phyloP scores from a whole-genome alignment of 2,888 invertebrate species.

The Brenthis hecate region DNA sequence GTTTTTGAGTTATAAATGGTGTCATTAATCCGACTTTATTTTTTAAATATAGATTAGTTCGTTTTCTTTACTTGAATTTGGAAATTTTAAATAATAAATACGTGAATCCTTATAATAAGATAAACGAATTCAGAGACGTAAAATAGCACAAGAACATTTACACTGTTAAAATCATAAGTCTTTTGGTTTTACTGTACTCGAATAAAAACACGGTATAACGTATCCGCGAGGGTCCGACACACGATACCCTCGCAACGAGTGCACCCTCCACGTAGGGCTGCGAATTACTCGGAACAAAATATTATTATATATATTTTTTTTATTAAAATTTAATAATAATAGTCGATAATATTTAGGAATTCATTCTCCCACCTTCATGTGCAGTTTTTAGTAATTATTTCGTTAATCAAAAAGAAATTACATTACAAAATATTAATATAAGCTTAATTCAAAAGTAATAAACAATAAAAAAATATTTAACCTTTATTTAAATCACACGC shows the following conservation, averaged over 20 bases:
- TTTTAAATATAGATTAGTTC: no score
- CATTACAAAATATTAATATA: no score
- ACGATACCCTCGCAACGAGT: slow-evolving; percentile 59
- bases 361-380: no score
- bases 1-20: no score
- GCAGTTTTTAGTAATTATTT: no score
- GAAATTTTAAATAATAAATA: neutral
- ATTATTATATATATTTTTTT: slow-evolving; percentile 3
- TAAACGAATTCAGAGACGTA: neutral
- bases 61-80: no score
- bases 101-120: neutral
- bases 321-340: neutral
- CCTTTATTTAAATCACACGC: no score
- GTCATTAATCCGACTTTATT: no score
- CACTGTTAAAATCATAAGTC: slow-evolving; percentile 27
- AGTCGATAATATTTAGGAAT: neutral
- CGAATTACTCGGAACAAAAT: slow-evolving; percentile 12
- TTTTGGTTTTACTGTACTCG: slow-evolving; percentile 13
- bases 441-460: no score
- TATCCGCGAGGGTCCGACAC: slow-evolving; percentile 51
- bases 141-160: slow-evolving; percentile 14
- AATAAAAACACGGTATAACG: slow-evolving; percentile 34
- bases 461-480: no score
- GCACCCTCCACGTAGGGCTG: slow-evolving; percentile 59
- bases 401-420: no score